Evolutionary conservation across 2,113 vertebrate species (phyloP).

Genomic region (Leptobrachium leishanense): DNA sequence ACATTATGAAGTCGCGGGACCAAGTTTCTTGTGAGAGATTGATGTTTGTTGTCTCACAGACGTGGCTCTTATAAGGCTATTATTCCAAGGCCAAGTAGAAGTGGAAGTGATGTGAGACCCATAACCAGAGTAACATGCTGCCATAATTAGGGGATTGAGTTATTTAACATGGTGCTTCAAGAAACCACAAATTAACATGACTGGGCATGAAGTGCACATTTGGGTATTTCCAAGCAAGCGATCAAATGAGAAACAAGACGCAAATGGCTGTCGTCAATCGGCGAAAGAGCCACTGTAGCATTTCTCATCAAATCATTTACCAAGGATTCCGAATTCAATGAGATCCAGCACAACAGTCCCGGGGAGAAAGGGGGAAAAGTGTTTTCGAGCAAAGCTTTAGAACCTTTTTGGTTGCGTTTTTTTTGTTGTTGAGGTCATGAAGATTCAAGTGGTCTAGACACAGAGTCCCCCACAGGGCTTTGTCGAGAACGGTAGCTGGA

Average conservation of each 20-base stretch:
- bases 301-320: slow-evolving; percentile 18
- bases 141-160: slow-evolving; percentile 47
- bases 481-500: neutral
- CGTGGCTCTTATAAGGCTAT: slow-evolving; percentile 10
- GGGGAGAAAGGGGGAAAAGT: neutral
- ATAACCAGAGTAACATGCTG: slow-evolving; percentile 42
- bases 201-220: slow-evolving; percentile 42
- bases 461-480: neutral
- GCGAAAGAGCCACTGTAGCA: neutral
- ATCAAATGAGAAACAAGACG: slow-evolving; percentile 31
- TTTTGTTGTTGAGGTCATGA: neutral
- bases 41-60: slow-evolving; percentile 5
- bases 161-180: slow-evolving; percentile 46
- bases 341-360: neutral
- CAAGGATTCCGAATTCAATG: neutral
- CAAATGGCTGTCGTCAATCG: slow-evolving; percentile 12
- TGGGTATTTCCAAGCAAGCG: slow-evolving; percentile 43
- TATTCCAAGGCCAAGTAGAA: slow-evolving; percentile 23
- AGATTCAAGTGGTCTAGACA: neutral
- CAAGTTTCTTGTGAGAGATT: neutral
- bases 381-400: neutral
- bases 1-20: neutral
- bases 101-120: slow-evolving; percentile 40
- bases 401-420: neutral
- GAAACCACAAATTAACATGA: slow-evolving; percentile 44